These are phyloP conservation scores for Poliocrania exsul DNA, from an alignment of 2,797 vertebrate genomes.

Conservation along the genomic window DNA sequence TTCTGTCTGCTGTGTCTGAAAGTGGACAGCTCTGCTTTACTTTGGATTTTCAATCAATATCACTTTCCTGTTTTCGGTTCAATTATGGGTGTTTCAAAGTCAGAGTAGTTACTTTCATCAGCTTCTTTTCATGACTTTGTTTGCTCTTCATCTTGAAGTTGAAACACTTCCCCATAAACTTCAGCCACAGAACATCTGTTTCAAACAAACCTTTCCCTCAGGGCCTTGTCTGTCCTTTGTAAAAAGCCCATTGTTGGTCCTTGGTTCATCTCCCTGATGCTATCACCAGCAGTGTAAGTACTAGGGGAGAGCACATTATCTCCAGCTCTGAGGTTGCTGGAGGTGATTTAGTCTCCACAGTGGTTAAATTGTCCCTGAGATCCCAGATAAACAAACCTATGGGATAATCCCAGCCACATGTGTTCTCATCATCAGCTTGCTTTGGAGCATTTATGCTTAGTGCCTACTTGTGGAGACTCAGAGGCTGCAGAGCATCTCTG, in stretches of 20 bases:
- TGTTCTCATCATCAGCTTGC: background rate
- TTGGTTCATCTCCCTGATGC: background rate
- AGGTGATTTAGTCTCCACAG: background rate
- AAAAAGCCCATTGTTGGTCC: background rate
- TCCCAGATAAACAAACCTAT: background rate
- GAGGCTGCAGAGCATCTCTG: background rate
- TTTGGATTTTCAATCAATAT: background rate
- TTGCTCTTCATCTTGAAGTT: background rate
- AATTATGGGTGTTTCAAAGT: background rate
- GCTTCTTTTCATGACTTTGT: background rate
- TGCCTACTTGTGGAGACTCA: background rate
- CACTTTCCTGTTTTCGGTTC: background rate
- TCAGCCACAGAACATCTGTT: background rate
- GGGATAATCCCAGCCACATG: background rate
- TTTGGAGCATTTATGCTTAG: background rate
- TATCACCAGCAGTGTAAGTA: background rate
- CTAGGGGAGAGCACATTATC: background rate
- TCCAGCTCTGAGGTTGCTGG: background rate
- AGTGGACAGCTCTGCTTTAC: background rate
- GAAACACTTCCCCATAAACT: background rate
- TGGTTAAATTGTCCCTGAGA: rapidly evolving
- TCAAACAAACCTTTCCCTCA: background rate
- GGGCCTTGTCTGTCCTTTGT: background rate
- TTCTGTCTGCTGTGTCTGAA: background rate
- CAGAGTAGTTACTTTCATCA: background rate